Percentiles rank a stretch among this genome's conserved stretches.
These are phyloP conservation scores for Lordiphosa andalusiaca DNA, from an alignment of 2,888 invertebrate species.

Conservation along the genomic window DNA sequence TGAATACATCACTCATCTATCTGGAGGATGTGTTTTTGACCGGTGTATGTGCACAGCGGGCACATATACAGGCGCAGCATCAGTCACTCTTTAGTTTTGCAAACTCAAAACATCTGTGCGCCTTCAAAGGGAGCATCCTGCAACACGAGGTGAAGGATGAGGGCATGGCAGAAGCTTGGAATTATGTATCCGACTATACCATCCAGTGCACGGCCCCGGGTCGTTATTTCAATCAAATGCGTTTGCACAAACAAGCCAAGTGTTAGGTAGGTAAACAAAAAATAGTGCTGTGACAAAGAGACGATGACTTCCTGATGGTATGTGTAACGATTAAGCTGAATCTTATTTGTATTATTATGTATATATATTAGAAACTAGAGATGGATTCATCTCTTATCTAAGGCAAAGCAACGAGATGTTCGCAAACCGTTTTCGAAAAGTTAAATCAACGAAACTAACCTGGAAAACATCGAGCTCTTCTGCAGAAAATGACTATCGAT, in stretches of 20 bases:
- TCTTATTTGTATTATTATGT: too few species aligned
- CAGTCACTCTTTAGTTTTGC: conserved; percentile 84
- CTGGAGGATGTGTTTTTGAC: conserved; percentile 90
- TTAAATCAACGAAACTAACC: too few species aligned
- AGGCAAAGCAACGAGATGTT: too few species aligned
- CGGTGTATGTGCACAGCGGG: conserved; percentile 85
- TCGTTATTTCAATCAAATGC: conserved; percentile 73
- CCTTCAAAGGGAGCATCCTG: conserved; percentile 82
- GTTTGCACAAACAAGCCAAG: conserved; percentile 49
- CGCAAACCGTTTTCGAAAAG: too few species aligned
- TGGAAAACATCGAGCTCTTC: too few species aligned
- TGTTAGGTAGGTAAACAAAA: conserved; percentile 35
- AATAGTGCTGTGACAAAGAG: conserved; percentile 33
- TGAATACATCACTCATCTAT: conserved; percentile 87
- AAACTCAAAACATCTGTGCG: conserved; percentile 81
- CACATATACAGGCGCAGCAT: conserved; percentile 83
- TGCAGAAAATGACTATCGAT: too few species aligned
- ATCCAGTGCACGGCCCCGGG: conserved; percentile 76
- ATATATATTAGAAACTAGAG: too few species aligned
- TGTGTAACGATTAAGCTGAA: too few species aligned
- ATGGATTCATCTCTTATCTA: too few species aligned
- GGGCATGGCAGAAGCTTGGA: conserved; percentile 80
- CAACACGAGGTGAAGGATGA: conserved; percentile 82
- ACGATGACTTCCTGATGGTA: too few species aligned
- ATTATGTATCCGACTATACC: conserved; percentile 75